Evolutionary conservation across 2,797 vertebrate species (phyloP).

Genomic region (Simalia tracyae): DNA sequence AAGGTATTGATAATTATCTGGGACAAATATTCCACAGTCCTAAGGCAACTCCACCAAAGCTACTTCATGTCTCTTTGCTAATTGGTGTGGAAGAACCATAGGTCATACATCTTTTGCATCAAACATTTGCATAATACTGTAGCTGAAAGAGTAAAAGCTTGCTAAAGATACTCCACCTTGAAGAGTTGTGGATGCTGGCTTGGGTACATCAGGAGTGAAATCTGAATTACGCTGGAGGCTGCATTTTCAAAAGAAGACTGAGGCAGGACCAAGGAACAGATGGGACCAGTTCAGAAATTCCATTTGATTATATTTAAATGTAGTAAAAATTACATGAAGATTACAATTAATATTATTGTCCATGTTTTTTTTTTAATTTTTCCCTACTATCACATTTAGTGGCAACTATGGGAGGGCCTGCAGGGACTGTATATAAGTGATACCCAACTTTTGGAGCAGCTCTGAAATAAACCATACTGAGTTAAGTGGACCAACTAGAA

Average conservation of each 20-base stretch:
- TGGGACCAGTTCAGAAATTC: too few relatives aligned
- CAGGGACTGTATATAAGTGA: too few relatives aligned
- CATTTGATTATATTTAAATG: too few relatives aligned
- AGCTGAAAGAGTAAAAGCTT: neutral
- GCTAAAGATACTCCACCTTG: neutral
- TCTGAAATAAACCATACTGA: neutral
- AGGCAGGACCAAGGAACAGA: too few relatives aligned
- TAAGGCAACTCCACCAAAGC: neutral
- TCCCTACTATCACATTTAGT: too few relatives aligned
- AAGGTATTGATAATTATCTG: neutral
- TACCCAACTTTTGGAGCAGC: too few relatives aligned
- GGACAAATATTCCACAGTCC: neutral
- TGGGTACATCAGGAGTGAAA: neutral
- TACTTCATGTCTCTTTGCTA: neutral
- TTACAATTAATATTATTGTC: too few relatives aligned
- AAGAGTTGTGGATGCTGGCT: neutral
- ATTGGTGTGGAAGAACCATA: neutral
- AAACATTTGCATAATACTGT: neutral
- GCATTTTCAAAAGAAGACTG: too few relatives aligned
- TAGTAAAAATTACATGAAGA: too few relatives aligned
- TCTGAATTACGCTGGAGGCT: too few relatives aligned
- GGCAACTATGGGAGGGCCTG: too few relatives aligned
- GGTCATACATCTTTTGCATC: neutral
- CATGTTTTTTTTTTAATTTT: too few relatives aligned
- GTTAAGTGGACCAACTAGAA: neutral